Conservation (phyloP, 2,888 invertebrate species). For the Alloscopus bannaensis region DNA sequence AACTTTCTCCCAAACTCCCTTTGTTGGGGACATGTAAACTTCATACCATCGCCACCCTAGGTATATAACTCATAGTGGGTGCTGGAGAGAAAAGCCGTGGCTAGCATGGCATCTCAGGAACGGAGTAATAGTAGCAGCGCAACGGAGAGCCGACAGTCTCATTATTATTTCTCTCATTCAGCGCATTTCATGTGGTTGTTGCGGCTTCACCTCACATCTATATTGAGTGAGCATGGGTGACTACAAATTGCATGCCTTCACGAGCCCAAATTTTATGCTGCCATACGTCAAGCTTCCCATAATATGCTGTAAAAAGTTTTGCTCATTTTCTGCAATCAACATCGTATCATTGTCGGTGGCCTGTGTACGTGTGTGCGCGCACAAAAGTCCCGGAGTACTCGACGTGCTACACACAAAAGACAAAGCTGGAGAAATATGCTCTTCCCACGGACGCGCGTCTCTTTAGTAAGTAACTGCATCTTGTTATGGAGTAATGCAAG, state of each 20-base stretch:
- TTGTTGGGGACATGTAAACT: too few species aligned
- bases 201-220: conserved; percentile 51
- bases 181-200: conserved; percentile 53
- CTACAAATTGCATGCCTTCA: background rate
- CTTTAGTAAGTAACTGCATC: too few species aligned
- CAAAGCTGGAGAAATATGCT: too few species aligned
- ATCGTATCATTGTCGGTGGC: conserved; percentile 8
- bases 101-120: too few species aligned
- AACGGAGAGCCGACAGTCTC: conserved; percentile 34
- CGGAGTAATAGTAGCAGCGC: conserved; percentile 3
- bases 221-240: conserved; percentile 3
- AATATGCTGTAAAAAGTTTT: background rate
- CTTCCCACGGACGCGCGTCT: too few species aligned
- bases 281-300: background rate
- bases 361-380: too few species aligned
- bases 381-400: too few species aligned
- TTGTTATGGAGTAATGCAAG: too few species aligned
- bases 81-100: too few species aligned
- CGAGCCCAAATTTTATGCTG: conserved; percentile 1
- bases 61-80: background rate
- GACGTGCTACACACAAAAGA: too few species aligned
- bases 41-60: background rate
- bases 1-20: too few species aligned
- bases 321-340: conserved; percentile 21
- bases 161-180: conserved; percentile 53